Evolutionary conservation across 1,140 invertebrate genomes (phyloP).

Genomic region (Trichogramma pretiosum): DNA sequence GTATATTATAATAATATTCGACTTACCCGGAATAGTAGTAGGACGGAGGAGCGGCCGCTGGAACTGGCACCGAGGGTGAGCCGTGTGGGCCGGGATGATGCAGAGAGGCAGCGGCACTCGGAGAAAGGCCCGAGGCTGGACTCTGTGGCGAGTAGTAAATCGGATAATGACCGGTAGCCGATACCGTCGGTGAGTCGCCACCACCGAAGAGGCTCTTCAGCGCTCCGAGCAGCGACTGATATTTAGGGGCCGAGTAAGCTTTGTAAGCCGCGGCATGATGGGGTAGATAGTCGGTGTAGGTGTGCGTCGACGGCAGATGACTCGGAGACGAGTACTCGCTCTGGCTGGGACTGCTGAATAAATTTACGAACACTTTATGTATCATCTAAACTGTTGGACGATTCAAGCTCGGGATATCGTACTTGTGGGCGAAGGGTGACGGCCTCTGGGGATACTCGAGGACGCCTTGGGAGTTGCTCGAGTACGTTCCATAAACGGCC

Average conservation of each 20-base stretch:
- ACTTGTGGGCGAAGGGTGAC: not conserved
- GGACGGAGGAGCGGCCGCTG: not conserved
- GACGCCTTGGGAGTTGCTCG: not conserved
- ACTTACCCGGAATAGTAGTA: constrained; percentile 13
- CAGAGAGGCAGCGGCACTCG: not conserved
- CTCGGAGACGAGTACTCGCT: not conserved
- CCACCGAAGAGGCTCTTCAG: constrained; percentile 12
- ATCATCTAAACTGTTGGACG: too few species aligned
- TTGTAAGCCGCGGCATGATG: not conserved
- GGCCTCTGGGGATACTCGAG: not conserved
- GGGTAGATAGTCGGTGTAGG: not conserved
- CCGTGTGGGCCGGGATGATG: too few species aligned
- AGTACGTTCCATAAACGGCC: too few species aligned
- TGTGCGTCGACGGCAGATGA: not conserved
- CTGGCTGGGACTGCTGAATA: too few species aligned
- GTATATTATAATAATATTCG: too few species aligned
- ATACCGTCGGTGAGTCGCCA: not conserved
- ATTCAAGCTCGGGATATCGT: too few species aligned
- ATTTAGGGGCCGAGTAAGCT: too few species aligned
- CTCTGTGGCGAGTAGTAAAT: not conserved
- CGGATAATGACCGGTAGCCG: too few species aligned
- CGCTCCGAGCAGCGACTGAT: constrained; percentile 12
- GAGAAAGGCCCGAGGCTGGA: too few species aligned
- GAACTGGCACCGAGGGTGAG: not conserved
- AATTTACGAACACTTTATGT: too few species aligned